Evolutionary conservation across 64 coral and sea anemone genomes (phyloP), one percentile per base, ranked within the genome.

Genomic region (Montipora sp.): DNA sequence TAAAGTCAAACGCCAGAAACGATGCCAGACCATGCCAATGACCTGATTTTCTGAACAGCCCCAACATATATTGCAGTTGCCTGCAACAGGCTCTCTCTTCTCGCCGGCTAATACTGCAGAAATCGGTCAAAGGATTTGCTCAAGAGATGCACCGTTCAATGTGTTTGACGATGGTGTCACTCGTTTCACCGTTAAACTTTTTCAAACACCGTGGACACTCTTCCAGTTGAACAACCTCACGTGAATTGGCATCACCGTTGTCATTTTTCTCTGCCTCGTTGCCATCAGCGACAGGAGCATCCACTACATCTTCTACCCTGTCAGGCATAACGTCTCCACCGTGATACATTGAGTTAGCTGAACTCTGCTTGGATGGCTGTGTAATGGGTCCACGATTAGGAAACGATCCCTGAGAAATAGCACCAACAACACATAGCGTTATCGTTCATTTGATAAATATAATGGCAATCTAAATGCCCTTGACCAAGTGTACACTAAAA

Each of bases 101-200:
- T 36, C 36, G 36, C 36, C 36, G 1, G 36, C 36, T 36, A 36
- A 36, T 36, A 36, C 1, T 36, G 36, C 36, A 36, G 36, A 36
- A 36, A 36, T 36, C 0, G 1, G 36, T 36, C 36, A 36, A 36
- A 55, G 51, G 10, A 55, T 6, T 23, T 67, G 23, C 15, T 72
- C 68, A 85, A 22, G 82, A 85, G 18, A 85, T 85, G 65, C 82
- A 85, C 65, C 82, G 48, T 68, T 85, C 82, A 70, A 85, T 85
- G 82, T 85, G 82, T n/a, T 85, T 85, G 18, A 85, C 63, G 16
- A 85, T 71, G 16, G 82, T 20, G 8, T 51, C 65, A 10, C 19
- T 51, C 3, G 66, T 44, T 47, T 85, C 82, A 49, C 47, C 82
- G 48, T 71, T 8, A 72, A 85, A 85, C 19, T 71, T 85, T 21